These are phyloP conservation scores for Euzophera pinguis DNA, from an alignment of 2,888 invertebrate species.

Conservation along the genomic window DNA sequence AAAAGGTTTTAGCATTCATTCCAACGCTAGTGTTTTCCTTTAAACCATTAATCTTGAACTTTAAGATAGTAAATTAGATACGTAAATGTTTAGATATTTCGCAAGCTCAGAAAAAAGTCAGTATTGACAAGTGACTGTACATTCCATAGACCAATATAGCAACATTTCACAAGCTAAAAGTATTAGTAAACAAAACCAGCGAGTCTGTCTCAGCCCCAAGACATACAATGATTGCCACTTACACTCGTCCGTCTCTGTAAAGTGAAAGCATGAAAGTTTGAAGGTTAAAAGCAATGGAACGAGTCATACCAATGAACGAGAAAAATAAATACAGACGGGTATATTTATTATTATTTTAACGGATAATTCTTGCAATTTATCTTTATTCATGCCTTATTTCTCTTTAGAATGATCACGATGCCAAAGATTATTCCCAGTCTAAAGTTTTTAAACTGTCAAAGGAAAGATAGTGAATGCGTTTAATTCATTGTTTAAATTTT, in stretches of 20 bases:
- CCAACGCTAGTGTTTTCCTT: neutral
- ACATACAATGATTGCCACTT: conserved; percentile 65
- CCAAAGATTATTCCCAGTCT: neutral
- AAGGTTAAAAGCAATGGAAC: conserved; percentile 58
- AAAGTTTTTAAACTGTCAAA: too few species aligned
- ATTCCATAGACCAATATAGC: conserved; percentile 26
- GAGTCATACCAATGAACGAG: conserved; percentile 7
- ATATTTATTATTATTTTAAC: neutral
- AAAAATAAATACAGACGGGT: neutral
- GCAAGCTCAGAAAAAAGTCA: conserved; percentile 11
- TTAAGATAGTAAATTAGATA: neutral
- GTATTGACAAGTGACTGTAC: neutral
- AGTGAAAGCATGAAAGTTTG: conserved; percentile 74
- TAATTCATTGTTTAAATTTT: too few species aligned
- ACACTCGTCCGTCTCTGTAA: conserved; percentile 79
- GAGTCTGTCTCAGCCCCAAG: conserved; percentile 52
- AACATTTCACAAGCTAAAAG: conserved; percentile 38
- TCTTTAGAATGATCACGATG: neutral
- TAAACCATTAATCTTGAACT: neutral
- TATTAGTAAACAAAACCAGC: conserved; percentile 57
- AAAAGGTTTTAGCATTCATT: conserved; percentile 3
- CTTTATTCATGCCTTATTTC: neutral
- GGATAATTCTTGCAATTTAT: neutral
- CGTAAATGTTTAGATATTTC: neutral
- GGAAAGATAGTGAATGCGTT: too few species aligned